Conservation (phyloP, 1,140 invertebrate genomes). For the Cydia amplana region DNA sequence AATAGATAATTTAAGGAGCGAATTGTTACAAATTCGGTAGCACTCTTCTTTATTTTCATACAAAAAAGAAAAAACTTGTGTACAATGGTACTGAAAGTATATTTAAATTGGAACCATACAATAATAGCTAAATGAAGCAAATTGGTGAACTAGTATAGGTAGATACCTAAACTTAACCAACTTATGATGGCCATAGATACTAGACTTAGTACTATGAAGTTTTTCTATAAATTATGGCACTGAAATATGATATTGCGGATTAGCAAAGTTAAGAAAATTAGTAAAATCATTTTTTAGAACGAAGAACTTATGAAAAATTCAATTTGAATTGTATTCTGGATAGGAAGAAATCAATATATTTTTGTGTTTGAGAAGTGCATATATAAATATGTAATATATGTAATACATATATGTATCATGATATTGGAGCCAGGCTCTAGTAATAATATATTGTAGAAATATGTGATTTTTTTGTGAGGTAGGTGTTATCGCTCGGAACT, state of each 20-base stretch:
- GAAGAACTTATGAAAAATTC: not conserved
- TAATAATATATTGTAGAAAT: not conserved
- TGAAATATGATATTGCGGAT: not conserved
- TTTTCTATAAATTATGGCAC: no score
- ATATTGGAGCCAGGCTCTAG: not conserved
- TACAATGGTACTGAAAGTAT: no score
- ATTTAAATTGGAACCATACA: no score
- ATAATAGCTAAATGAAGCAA: no score
- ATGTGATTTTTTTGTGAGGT: not conserved
- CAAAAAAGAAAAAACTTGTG: not conserved
- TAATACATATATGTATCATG: no score
- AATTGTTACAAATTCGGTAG: not conserved
- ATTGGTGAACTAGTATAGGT: no score
- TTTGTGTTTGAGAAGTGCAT: not conserved
- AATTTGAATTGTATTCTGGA: not conserved
- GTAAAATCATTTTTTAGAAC: not conserved
- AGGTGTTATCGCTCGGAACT: conserved; percentile 1
- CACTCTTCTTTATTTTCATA: not conserved
- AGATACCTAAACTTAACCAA: no score
- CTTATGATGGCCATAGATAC: no score
- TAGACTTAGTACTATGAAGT: no score
- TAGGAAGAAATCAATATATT: not conserved
- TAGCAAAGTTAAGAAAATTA: not conserved
- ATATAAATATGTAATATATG: not conserved
- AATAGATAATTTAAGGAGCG: not conserved